Evolutionary conservation across 1,140 invertebrate species (phyloP), one percentile per base, ranked within the genome.

Genomic region (Oreohelix idahoensis): DNA sequence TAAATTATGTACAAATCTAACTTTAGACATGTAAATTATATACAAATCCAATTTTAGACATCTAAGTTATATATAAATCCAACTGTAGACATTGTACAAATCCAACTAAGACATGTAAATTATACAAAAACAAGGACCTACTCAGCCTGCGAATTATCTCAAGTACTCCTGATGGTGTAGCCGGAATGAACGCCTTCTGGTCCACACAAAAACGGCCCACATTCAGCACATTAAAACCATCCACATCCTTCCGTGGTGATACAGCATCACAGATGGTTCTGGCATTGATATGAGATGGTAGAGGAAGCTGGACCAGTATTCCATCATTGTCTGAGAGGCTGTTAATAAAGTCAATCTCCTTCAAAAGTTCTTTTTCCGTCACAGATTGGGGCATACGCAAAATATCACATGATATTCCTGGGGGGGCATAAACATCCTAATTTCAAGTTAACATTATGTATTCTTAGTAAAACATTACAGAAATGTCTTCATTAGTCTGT

Each of bases 251-350:
- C 0, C 93, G 92, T 0, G 96, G 96, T 53, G 93, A 90, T 0
- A 98, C 95, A 10, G 96, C 94, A 93, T 98, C 96, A 89, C 96
- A 97, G 2, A 97, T 94, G 87, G 93, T 94, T 87, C 95, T 94
- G 45, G 90, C 89, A 49, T 80, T 87, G 23, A 98, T 96, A 83
- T 95, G 94, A 2, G 93, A 91, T 0, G 96, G 96, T 35, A 98
- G 93, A 17, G 97, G 97, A 66, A 98, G 91, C 90, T 98, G 97
- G 0, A 98, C 95, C 35, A 98, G 91, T 88, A 98, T 95, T 0
- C 96, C 97, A 93, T 97, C 96, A 0, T 97, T 95, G 51, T 89
- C 90, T 10, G 92, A 86, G 93, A 97, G 94, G 8, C 93, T 89
- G 92, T 98, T 98, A 4, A 97, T 92, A 70, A 93, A 85, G 8